phyloP scores from a whole-genome alignment of 2,797 vertebrate genomes.

The Brachyalestes nurse region DNA sequence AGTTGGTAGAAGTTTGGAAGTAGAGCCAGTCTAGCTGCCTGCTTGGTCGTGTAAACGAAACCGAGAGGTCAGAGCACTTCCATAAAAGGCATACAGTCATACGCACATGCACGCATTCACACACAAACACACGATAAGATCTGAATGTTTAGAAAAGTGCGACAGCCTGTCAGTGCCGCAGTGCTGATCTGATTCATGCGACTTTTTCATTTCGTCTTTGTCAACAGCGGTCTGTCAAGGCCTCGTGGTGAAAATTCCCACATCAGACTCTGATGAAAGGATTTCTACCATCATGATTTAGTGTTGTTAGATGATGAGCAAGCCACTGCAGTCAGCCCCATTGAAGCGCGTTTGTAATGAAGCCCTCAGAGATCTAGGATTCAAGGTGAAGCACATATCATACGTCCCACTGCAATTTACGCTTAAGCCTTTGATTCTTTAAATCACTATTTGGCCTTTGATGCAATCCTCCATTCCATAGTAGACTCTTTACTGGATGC shows the following conservation, averaged over 20 bases:
- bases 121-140: slow-evolving; percentile 9
- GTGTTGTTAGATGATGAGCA: neutral
- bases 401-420: neutral
- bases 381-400: slow-evolving; percentile 28
- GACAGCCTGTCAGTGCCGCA: slow-evolving; percentile 12
- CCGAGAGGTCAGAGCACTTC: slow-evolving; percentile 25
- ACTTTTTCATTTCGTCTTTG: slow-evolving; percentile 38
- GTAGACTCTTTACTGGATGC: neutral
- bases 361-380: slow-evolving; percentile 21
- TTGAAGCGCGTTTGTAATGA: slow-evolving; percentile 31
- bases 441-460: neutral
- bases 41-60: slow-evolving; percentile 40
- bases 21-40: slow-evolving; percentile 22
- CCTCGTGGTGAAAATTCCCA: slow-evolving; percentile 31
- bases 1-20: slow-evolving; percentile 31
- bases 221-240: slow-evolving; percentile 33
- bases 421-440: slow-evolving; percentile 1
- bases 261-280: slow-evolving; percentile 32
- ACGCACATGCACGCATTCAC: neutral
- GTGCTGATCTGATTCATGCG: slow-evolving; percentile 27
- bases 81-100: neutral
- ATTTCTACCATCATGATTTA: slow-evolving; percentile 28
- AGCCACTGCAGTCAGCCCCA: slow-evolving; percentile 14
- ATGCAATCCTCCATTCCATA: neutral
- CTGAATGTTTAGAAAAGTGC: neutral